Evolutionary conservation across 2,797 vertebrate genomes (phyloP).

Genomic region (Cryptoblepharus egeriae): DNA sequence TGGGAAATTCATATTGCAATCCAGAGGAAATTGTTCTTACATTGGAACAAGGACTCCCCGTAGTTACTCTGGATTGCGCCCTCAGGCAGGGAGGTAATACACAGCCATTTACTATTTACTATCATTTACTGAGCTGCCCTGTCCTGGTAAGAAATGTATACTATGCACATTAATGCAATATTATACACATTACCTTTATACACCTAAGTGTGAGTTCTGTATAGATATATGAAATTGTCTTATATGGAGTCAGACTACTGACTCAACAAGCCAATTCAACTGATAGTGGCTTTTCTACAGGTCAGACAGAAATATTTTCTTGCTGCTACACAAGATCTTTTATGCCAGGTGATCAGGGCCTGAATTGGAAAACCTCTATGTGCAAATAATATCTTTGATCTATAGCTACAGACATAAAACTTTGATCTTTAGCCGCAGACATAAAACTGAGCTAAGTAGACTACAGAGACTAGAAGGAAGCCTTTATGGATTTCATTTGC

Average conservation of each 20-base stretch:
- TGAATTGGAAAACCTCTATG: background rate
- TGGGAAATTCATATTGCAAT: too few relatives aligned
- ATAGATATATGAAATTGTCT: background rate
- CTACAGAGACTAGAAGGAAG: background rate
- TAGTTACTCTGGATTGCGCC: too few relatives aligned
- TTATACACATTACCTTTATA: background rate
- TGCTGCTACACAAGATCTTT: background rate
- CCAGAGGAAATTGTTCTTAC: too few relatives aligned
- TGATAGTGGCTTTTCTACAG: background rate
- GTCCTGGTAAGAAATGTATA: background rate
- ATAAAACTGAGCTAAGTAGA: background rate
- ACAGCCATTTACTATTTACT: too few relatives aligned
- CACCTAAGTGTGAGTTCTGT: background rate
- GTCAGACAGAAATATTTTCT: background rate
- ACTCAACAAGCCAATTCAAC: background rate
- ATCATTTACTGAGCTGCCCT: background rate
- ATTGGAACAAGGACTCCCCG: too few relatives aligned
- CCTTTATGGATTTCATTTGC: background rate
- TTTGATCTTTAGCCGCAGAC: background rate
- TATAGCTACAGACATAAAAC: too few relatives aligned
- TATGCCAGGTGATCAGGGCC: background rate
- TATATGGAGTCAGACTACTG: too few relatives aligned
- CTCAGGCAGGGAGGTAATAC: too few relatives aligned
- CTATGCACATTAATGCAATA: background rate
- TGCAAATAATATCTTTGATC: background rate